Conservation (phyloP, 2,113 vertebrate genomes). For the Furnarius figulus region DNA sequence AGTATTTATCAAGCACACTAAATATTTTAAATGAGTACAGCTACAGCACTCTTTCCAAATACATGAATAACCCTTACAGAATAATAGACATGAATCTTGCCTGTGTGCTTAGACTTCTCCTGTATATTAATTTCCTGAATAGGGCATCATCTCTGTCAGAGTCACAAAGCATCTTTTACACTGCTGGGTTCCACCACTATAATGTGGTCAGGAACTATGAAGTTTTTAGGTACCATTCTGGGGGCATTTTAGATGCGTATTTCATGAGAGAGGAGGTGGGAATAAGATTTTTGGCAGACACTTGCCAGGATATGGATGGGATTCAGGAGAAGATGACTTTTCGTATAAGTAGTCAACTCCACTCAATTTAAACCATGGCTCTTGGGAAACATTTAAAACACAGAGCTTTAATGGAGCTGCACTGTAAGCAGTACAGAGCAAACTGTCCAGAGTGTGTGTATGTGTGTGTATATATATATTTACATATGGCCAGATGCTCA, state of each 20-base stretch:
- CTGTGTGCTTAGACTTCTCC: slow-evolving; percentile 10
- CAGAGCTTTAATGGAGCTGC: slow-evolving; percentile 46
- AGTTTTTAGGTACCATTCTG: slow-evolving; percentile 41
- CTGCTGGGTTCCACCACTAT: not conserved
- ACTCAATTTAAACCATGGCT: slow-evolving; percentile 58
- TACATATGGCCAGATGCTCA: slow-evolving; percentile 47
- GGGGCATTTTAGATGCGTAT: slow-evolving; percentile 53
- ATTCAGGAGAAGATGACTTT: slow-evolving; percentile 57
- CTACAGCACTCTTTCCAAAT: not conserved
- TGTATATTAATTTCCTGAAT: slow-evolving; percentile 46
- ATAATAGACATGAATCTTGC: slow-evolving; percentile 16
- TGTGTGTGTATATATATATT: not conserved
- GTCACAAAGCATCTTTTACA: slow-evolving; percentile 53
- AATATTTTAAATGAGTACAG: slow-evolving; percentile 9
- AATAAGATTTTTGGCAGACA: slow-evolving; percentile 59
- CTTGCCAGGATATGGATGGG: slow-evolving; percentile 34
- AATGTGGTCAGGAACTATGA: slow-evolving; percentile 37
- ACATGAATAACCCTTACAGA: not conserved
- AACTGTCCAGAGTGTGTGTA: not conserved
- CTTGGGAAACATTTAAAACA: slow-evolving; percentile 62
- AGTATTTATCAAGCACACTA: not conserved
- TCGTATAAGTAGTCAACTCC: slow-evolving; percentile 56
- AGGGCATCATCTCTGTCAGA: slow-evolving; percentile 37
- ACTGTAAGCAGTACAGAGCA: slow-evolving; percentile 41
- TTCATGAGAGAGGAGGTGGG: slow-evolving; percentile 46